Evolutionary conservation across 2,797 vertebrate genomes (phyloP).

Genomic region (Florisuga fusca): DNA sequence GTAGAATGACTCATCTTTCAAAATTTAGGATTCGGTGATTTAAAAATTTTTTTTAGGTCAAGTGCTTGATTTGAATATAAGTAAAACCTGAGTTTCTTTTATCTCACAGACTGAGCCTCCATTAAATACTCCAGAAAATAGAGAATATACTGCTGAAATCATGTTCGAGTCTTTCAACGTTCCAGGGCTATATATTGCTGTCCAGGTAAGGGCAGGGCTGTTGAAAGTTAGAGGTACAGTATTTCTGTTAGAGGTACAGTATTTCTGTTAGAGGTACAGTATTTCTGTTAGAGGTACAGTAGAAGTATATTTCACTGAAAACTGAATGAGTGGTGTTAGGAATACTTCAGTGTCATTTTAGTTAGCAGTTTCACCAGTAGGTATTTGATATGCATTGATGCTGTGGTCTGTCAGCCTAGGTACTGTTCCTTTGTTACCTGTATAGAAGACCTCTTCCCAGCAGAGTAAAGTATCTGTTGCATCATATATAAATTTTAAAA

Average conservation of each 20-base stretch:
- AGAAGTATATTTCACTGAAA: background rate
- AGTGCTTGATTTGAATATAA: background rate
- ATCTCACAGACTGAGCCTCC: conserved; percentile 88
- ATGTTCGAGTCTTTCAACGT: conserved; percentile 96
- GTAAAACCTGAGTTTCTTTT: background rate
- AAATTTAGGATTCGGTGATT: background rate
- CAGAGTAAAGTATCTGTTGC: background rate
- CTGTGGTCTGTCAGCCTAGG: background rate
- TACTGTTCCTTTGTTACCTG: background rate
- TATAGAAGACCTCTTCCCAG: background rate
- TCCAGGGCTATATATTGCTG: conserved; percentile 94
- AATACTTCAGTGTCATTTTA: background rate
- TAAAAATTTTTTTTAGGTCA: background rate
- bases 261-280: too few species aligned
- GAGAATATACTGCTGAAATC: conserved; percentile 93
- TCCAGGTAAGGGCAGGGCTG: conserved; percentile 83
- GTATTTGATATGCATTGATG: background rate
- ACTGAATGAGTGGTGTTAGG: background rate
- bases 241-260: background rate
- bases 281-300: background rate
- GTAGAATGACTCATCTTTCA: background rate
- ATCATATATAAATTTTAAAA: background rate
- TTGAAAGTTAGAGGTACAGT: background rate
- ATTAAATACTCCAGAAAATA: conserved; percentile 92
- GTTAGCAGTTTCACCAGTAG: background rate